Conservation (phyloP, 2,113 vertebrate species). For the Mus spicilegus region DNA sequence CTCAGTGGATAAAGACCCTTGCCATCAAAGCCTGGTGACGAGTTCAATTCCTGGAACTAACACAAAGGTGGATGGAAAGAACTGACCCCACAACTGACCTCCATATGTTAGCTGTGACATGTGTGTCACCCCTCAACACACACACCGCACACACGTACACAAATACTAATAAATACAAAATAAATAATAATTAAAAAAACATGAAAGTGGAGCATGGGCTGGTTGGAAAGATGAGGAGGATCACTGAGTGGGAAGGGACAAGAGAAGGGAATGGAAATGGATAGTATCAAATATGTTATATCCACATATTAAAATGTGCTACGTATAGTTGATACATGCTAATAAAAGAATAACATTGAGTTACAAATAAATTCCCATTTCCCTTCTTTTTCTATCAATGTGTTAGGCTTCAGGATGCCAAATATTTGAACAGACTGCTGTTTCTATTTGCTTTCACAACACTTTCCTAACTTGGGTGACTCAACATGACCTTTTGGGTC, state of each 20-base stretch:
- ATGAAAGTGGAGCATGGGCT: neutral
- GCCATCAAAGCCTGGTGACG: neutral
- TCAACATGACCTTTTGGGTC: slow-evolving; percentile 75
- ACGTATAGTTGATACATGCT: neutral
- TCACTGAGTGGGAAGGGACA: too few species aligned
- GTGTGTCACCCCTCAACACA: too few species aligned
- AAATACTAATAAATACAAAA: neutral
- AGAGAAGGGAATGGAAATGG: neutral
- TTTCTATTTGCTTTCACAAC: slow-evolving; percentile 72
- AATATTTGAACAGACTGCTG: slow-evolving; percentile 83
- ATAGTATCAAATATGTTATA: neutral
- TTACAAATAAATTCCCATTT: neutral
- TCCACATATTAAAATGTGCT: neutral
- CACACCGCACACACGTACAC: neutral
- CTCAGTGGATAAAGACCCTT: neutral
- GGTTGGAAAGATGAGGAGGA: neutral
- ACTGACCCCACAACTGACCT: neutral
- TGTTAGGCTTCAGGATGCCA: slow-evolving; percentile 72
- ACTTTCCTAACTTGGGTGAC: slow-evolving; percentile 80
- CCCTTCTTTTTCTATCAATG: slow-evolving; percentile 49
- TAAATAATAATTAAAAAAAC: neutral
- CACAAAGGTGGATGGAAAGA: neutral
- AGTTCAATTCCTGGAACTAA: neutral
- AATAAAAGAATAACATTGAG: neutral
- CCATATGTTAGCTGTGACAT: neutral